Evolutionary conservation across 1,140 invertebrate species (phyloP).

Genomic region (Trichoplusia ni): DNA sequence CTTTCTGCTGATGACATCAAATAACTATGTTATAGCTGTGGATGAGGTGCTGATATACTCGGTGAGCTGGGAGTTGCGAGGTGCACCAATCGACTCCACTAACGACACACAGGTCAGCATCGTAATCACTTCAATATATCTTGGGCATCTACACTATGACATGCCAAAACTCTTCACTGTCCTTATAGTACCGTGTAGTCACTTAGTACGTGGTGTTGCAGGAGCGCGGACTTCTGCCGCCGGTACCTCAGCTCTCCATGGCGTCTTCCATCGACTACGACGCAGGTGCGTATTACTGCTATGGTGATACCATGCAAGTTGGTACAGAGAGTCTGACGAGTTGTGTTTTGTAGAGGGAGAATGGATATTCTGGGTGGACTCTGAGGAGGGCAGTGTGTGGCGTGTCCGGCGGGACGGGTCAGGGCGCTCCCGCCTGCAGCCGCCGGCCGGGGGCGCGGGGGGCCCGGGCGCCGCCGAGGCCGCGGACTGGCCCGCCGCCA

Average conservation of each 20-base stretch:
- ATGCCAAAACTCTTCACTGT: no score
- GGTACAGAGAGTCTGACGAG: neutral
- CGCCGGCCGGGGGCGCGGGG: conserved; percentile 70
- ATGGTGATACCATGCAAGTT: neutral
- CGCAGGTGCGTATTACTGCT: conserved; percentile 78
- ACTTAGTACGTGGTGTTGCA: conserved; percentile 39
- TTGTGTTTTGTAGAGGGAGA: conserved; percentile 78
- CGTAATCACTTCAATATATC: no score
- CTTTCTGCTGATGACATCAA: conserved; percentile 30
- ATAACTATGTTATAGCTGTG: no score
- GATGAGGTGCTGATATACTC: conserved; percentile 90
- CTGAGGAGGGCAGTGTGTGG: conserved; percentile 87
- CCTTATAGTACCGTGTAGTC: no score
- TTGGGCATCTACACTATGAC: no score
- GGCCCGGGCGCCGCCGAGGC: conserved; percentile 85
- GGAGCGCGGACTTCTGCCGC: conserved; percentile 84
- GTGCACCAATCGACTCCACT: conserved; percentile 82
- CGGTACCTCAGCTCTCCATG: conserved; percentile 89
- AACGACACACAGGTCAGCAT: conserved; percentile 42
- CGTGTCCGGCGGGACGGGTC: conserved; percentile 91
- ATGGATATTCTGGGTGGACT: conserved; percentile 91
- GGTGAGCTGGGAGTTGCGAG: conserved; percentile 88
- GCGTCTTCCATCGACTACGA: conserved; percentile 90
- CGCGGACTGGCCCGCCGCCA: conserved; percentile 86
- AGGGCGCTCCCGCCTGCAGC: conserved; percentile 83